These are phyloP conservation scores for Chironomus tepperi DNA, from an alignment of 1,140 invertebrate species.

Conservation along the genomic window DNA sequence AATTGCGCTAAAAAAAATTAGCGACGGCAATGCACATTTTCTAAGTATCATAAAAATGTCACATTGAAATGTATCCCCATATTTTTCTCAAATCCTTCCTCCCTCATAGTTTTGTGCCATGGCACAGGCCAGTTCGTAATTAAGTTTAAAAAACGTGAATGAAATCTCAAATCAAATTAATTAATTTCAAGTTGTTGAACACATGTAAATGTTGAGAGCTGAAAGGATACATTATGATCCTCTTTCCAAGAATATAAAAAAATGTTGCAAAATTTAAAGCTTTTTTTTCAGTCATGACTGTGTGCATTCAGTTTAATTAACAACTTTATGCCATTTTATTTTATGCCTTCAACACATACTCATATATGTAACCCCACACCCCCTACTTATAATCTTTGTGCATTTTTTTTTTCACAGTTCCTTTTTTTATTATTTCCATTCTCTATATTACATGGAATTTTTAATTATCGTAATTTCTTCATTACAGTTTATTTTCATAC, in stretches of 20 bases:
- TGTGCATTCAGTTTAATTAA: background rate
- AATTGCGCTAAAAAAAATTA: too few species aligned
- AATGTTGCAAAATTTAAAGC: background rate
- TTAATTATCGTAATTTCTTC: background rate
- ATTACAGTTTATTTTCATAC: background rate
- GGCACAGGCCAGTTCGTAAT: background rate
- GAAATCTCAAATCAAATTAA: slow-evolving; percentile 17
- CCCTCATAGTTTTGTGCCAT: too few species aligned
- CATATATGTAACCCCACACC: too few species aligned
- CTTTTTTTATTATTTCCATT: background rate
- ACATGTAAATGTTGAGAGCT: background rate
- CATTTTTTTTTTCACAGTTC: background rate
- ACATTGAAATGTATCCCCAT: background rate
- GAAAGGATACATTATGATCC: too few species aligned
- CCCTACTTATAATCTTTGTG: background rate
- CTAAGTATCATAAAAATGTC: background rate
- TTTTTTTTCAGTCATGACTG: background rate
- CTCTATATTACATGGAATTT: background rate
- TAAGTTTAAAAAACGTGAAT: slow-evolving; percentile 20
- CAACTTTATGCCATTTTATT: background rate
- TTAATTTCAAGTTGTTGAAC: slow-evolving; percentile 10
- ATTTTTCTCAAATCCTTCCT: background rate
- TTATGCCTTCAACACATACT: too few species aligned
- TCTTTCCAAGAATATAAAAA: background rate
- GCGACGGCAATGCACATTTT: too few species aligned